Percentiles rank a stretch among this genome's conserved stretches.
These are phyloP conservation scores for Procambarus clarkii DNA, from an alignment of 1,140 invertebrate species.

Conservation along the genomic window DNA sequence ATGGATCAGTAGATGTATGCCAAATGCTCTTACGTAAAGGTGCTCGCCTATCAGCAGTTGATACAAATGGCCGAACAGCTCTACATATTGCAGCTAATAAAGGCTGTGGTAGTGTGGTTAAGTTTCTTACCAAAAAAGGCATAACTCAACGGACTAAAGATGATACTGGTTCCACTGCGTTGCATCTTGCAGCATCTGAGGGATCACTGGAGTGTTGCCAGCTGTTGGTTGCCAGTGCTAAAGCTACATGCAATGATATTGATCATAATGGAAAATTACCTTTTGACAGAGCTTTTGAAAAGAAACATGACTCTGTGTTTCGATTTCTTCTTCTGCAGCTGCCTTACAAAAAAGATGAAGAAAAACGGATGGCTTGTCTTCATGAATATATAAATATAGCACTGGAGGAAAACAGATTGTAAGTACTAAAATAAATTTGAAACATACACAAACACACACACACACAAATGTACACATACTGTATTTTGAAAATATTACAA, in stretches of 20 bases:
- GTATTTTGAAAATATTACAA: too few species aligned
- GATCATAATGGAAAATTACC: slow-evolving; percentile 49
- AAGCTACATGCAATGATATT: slow-evolving; percentile 22
- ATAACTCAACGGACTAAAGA: slow-evolving; percentile 41
- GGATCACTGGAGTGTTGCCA: slow-evolving; percentile 41
- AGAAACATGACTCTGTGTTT: slow-evolving; percentile 51
- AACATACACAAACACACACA: too few species aligned
- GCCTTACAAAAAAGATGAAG: slow-evolving; percentile 20
- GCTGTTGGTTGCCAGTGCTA: slow-evolving; percentile 27
- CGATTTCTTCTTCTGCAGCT: slow-evolving; percentile 40
- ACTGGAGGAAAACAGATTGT: slow-evolving; percentile 38
- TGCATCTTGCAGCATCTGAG: slow-evolving; percentile 47
- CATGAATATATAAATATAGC: slow-evolving; percentile 53
- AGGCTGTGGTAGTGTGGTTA: slow-evolving; percentile 36
- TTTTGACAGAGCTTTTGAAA: slow-evolving; percentile 50
- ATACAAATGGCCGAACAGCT: slow-evolving; percentile 29
- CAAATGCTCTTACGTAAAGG: slow-evolving; percentile 57
- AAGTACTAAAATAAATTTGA: neutral
- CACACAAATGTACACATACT: too few species aligned
- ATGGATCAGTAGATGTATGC: slow-evolving; percentile 54
- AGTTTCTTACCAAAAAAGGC: slow-evolving; percentile 27
- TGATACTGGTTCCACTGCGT: slow-evolving; percentile 35
- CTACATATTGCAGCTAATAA: slow-evolving; percentile 52
- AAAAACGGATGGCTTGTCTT: slow-evolving; percentile 7
- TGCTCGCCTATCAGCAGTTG: slow-evolving; percentile 43